These are phyloP conservation scores for Echeneis naucrates DNA, from an alignment of 2,797 vertebrate species.

Conservation along the genomic window DNA sequence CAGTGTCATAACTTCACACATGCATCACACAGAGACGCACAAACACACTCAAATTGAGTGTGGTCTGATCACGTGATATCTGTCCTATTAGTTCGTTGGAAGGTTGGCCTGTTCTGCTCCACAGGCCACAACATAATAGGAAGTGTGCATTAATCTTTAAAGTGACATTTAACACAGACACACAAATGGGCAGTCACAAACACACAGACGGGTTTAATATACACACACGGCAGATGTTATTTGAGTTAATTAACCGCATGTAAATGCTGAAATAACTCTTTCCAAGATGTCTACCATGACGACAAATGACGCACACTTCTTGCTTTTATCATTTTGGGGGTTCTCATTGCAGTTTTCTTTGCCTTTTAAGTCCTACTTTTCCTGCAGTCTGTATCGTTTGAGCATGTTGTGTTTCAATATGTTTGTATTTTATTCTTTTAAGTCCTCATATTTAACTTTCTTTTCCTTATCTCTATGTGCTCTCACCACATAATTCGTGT, in stretches of 20 bases:
- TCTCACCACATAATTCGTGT: neutral
- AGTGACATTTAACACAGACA: constrained; percentile 74
- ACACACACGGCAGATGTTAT: constrained; percentile 29
- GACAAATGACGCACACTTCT: neutral
- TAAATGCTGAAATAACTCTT: constrained; percentile 33
- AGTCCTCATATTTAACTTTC: neutral
- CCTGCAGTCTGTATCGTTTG: neutral
- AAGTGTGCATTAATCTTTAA: constrained; percentile 79
- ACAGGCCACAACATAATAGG: constrained; percentile 72
- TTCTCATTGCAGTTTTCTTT: neutral
- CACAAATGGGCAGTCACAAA: constrained; percentile 15
- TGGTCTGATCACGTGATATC: constrained; percentile 59
- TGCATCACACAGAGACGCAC: neutral
- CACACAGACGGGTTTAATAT: neutral
- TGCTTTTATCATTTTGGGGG: neutral
- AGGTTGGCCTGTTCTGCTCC: constrained; percentile 48
- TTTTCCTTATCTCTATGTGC: neutral
- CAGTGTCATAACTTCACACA: neutral
- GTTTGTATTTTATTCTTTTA: neutral
- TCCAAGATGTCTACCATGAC: neutral
- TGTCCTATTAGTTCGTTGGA: constrained; percentile 69
- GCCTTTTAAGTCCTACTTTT: neutral
- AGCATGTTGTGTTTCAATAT: neutral
- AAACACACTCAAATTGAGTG: constrained; percentile 22
- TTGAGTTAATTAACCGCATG: constrained; percentile 49